Evolutionary conservation across 2,888 invertebrate species (phyloP), one percentile per base, ranked within the genome.

Genomic region (Amiota minor): DNA sequence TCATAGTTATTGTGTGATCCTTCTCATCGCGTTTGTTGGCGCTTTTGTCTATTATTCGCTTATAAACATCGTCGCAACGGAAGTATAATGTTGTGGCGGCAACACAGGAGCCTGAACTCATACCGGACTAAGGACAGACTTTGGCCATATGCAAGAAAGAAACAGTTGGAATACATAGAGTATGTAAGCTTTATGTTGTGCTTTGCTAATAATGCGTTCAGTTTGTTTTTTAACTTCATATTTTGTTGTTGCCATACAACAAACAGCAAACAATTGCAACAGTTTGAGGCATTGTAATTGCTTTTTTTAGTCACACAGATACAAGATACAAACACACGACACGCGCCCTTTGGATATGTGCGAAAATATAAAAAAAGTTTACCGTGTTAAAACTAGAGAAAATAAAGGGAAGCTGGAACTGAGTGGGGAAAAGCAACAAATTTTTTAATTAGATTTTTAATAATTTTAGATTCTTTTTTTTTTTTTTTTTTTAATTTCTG

Each of bases 251-350:
- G 80, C 77, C 61, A 72, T 77, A 70, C 77, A 77, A 80, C 80
- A 85, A 83, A 81, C 76, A 84, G 86, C 83, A 83, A 84, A 80
- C 84, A 83, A 83, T 77, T 86, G 86, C 83, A 83, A 84, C 86
- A 86, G 84, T 84, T 86, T 83, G 84, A 80, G 86, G 83, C 82
- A 78, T 78, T 82, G 84, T 86, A 86, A 87, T 86, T 86, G 87
- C 86, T 86, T 86, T 86, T 84, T 87, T 84, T 35, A 35, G 4
- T 6, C 35, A 35, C 35, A 23, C 23, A 23, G 23, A 23, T 23
- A 23, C 23, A 23, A 23, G 23, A 23, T 23, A 23, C 23, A 35
- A 6, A 35, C 6, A 35, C 35, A 35, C 2, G 35, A 35, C 35
- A 35, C 35, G 35, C 35, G 35, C 35, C 35, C 35, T 35, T 35